phyloP scores from a whole-genome alignment of 2,888 invertebrate genomes.

The Caenorhabditis sulstoni region DNA sequence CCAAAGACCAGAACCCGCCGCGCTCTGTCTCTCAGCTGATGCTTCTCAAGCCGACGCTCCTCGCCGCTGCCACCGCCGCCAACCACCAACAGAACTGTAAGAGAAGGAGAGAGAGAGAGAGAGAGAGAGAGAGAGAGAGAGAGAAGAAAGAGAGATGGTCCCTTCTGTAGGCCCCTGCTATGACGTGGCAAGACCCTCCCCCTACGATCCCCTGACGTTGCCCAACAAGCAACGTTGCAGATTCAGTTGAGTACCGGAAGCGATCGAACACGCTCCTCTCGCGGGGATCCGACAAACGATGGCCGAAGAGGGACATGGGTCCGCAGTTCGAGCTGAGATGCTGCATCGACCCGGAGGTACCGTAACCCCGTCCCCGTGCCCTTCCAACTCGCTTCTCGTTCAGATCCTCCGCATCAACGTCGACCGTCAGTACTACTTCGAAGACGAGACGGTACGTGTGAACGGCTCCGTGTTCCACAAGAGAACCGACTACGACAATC shows the following conservation, averaged over 20 bases:
- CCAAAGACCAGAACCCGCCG: constrained; percentile 30
- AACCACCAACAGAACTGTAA: constrained; percentile 51
- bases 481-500: constrained; percentile 93
- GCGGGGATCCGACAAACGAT: constrained; percentile 52
- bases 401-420: constrained; percentile 62
- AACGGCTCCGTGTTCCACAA: constrained; percentile 88
- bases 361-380: neutral
- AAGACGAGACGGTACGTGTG: constrained; percentile 67
- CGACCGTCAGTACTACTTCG: constrained; percentile 65
- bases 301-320: constrained; percentile 60
- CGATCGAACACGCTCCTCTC: constrained; percentile 53
- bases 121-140: too few species aligned
- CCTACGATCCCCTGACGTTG: neutral
- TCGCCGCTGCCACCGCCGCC: constrained; percentile 48
- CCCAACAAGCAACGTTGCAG: constrained; percentile 30
- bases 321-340: constrained; percentile 63
- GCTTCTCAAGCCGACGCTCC: constrained; percentile 54
- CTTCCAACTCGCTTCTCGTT: neutral
- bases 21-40: constrained; percentile 28
- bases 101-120: too few species aligned
- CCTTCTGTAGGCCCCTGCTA: constrained; percentile 2
- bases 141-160: too few species aligned
- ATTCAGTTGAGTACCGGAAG: constrained; percentile 60
- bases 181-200: constrained; percentile 13
- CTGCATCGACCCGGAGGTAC: constrained; percentile 62